Percentiles rank a stretch among this genome's conserved stretches.
Conservation (phyloP, 2,113 vertebrate species). For the Ochotona curzoniae region DNA sequence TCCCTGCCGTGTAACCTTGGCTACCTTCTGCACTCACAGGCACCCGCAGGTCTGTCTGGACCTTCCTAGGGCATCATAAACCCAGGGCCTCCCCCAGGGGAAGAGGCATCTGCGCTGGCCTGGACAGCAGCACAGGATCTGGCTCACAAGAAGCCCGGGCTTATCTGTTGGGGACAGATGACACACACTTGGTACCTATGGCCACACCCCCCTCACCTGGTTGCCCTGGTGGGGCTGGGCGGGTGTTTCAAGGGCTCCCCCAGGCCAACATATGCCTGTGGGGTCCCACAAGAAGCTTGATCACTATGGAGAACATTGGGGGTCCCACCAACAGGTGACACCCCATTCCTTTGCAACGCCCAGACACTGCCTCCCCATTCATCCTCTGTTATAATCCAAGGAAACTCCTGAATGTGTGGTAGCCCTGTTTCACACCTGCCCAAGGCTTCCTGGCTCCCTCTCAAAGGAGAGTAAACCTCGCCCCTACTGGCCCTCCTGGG, state of each 20-base stretch:
- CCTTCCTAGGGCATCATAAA: not conserved
- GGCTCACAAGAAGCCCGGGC: too few relatives aligned
- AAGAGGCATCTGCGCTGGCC: not conserved
- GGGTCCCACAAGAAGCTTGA: too few relatives aligned
- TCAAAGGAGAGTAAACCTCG: not conserved
- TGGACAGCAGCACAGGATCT: too few relatives aligned
- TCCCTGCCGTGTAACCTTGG: not conserved
- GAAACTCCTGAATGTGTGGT: rapidly evolving
- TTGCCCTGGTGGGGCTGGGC: not conserved
- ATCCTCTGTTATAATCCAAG: too few relatives aligned
- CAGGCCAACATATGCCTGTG: rapidly evolving
- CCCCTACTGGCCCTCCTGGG: not conserved
- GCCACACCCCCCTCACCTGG: not conserved
- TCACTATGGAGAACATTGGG: too few relatives aligned
- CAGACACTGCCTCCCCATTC: not conserved
- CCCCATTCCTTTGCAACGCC: not conserved
- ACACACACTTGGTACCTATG: rapidly evolving
- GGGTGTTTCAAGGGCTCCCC: not conserved
- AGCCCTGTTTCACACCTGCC: not conserved
- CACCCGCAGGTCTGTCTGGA: not conserved
- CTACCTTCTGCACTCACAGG: not conserved
- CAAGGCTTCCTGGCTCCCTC: not conserved
- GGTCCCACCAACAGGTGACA: too few relatives aligned
- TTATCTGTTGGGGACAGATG: rapidly evolving
- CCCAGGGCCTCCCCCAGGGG: too few relatives aligned